Evolutionary conservation across 2,113 vertebrate species (phyloP).

Genomic region (Trematomus loennbergii): DNA sequence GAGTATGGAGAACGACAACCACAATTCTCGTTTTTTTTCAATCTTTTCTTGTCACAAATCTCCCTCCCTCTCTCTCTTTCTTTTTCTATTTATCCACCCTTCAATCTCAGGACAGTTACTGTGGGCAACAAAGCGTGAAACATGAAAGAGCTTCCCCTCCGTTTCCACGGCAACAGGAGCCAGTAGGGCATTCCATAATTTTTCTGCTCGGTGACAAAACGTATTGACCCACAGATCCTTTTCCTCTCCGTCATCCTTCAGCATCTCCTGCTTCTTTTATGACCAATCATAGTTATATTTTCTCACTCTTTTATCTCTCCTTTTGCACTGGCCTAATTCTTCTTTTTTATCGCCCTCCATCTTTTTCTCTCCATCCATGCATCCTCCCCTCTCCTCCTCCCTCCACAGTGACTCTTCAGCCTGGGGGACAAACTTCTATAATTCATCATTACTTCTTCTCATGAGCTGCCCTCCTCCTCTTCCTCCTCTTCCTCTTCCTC

Average conservation of each 20-base stretch:
- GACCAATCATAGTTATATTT: not conserved
- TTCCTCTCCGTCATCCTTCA: not conserved
- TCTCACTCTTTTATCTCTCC: not conserved
- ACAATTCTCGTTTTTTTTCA: not conserved
- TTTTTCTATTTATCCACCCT: conserved; percentile 19
- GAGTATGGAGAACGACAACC: too few species aligned
- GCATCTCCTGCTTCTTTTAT: not conserved
- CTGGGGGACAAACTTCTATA: conserved; percentile 64
- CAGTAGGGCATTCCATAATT: conserved; percentile 30
- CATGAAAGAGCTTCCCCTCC: conserved; percentile 64
- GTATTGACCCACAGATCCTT: conserved; percentile 47
- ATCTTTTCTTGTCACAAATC: not conserved
- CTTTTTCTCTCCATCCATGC: not conserved
- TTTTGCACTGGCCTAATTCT: not conserved
- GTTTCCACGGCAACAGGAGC: conserved; percentile 64
- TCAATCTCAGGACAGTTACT: conserved; percentile 60
- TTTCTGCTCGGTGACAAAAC: conserved; percentile 52
- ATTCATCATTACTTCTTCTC: conserved; percentile 66
- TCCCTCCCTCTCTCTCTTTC: not conserved
- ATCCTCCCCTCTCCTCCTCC: not conserved
- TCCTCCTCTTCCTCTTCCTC: not conserved
- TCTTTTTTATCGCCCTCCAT: not conserved
- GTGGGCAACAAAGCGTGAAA: conserved; percentile 66
- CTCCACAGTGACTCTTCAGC: conserved; percentile 51
- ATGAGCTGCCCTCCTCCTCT: conserved; percentile 36